These are phyloP conservation scores for Pseudomyrmex cubaensis DNA, from an alignment of 1,140 invertebrate genomes.

Conservation along the genomic window DNA sequence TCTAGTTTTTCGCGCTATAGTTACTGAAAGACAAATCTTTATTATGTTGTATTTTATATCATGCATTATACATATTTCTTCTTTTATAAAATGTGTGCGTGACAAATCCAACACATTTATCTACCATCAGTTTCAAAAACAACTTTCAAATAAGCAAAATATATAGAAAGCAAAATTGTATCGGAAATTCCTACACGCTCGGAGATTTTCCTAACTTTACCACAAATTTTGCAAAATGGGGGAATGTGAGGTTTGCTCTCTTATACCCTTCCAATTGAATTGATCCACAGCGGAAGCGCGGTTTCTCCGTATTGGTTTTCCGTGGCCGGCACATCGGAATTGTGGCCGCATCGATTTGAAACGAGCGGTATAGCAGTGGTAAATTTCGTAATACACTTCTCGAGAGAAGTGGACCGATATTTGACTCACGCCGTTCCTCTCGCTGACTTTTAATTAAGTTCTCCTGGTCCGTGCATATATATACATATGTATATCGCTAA, in stretches of 20 bases:
- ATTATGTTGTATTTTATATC: background rate
- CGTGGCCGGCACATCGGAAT: conserved; percentile 35
- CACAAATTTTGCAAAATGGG: conserved; percentile 24
- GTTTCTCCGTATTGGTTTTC: conserved; percentile 36
- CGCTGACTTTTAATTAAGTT: conserved; percentile 48
- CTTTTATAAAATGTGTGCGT: background rate
- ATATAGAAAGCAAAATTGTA: background rate
- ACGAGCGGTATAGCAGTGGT: conserved; percentile 28
- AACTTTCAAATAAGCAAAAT: background rate
- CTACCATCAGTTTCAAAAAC: background rate
- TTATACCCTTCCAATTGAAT: conserved; percentile 19
- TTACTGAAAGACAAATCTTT: background rate
- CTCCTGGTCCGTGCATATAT: conserved; percentile 3
- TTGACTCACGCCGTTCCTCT: conserved; percentile 25
- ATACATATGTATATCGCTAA: background rate
- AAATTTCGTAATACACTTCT: conserved; percentile 51
- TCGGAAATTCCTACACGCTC: background rate
- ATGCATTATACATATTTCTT: background rate
- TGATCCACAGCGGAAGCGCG: background rate
- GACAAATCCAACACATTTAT: background rate
- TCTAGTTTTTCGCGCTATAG: conserved; percentile 37
- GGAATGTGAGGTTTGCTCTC: conserved; percentile 1
- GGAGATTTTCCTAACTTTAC: background rate
- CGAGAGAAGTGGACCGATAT: conserved; percentile 31
- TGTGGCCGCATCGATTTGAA: conserved; percentile 53